Percentiles rank a stretch among this genome's conserved stretches.
Evolutionary conservation across 2,888 invertebrate genomes (phyloP).

Genomic region (Matsumyia berberina): DNA sequence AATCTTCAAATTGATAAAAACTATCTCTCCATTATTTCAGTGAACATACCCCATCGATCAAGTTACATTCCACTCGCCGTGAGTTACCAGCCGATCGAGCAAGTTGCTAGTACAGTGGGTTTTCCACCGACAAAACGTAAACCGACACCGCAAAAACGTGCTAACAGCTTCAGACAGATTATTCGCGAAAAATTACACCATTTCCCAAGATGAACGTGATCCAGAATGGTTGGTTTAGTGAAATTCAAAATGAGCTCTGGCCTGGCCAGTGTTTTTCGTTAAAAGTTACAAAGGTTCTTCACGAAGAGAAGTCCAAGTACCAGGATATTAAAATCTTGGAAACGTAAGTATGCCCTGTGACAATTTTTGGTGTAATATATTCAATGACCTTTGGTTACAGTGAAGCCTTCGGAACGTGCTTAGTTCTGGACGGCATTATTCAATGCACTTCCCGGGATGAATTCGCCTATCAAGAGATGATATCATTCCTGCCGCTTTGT

Average conservation of each 20-base stretch:
- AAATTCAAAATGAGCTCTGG: slow-evolving; percentile 94
- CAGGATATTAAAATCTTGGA: slow-evolving; percentile 94
- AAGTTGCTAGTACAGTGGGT: neutral
- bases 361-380: neutral
- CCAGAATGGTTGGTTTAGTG: slow-evolving; percentile 96
- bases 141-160: slow-evolving; percentile 7
- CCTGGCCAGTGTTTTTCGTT: slow-evolving; percentile 95
- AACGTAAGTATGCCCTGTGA: slow-evolving; percentile 86
- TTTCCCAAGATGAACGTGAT: slow-evolving; percentile 87
- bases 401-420: slow-evolving; percentile 89
- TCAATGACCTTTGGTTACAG: slow-evolving; percentile 70
- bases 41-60: neutral
- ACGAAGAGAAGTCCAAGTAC: slow-evolving; percentile 91
- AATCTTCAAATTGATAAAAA: slow-evolving; percentile 14
- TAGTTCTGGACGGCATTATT: slow-evolving; percentile 97
- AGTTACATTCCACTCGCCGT: slow-evolving; percentile 23
- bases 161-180: slow-evolving; percentile 4
- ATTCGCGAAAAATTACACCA: neutral
- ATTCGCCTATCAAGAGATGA: slow-evolving; percentile 99
- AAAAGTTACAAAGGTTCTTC: slow-evolving; percentile 91
- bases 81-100: slow-evolving; percentile 13
- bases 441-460: slow-evolving; percentile 98
- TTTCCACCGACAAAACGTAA: neutral
- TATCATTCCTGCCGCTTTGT: slow-evolving; percentile 96
- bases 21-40: neutral